These are phyloP conservation scores for Tethya wilhelma DNA, from an alignment of 37 sponge, comb jelly and placozoan species.

Conservation along the genomic window DNA sequence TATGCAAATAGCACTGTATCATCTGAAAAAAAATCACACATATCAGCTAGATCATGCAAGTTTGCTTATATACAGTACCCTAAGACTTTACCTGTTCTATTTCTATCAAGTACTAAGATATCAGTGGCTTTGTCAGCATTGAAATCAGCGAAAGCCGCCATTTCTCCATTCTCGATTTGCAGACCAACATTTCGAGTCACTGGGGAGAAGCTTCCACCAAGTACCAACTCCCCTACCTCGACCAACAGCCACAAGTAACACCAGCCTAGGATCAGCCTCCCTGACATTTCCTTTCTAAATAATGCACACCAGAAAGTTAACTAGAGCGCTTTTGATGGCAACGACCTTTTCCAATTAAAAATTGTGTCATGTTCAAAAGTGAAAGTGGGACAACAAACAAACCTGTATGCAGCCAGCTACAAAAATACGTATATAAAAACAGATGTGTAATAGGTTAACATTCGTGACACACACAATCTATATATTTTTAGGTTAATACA, in stretches of 20 bases:
- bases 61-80: neutral
- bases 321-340: no score
- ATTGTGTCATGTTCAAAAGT: no score
- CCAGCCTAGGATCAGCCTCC: no score
- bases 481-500: no score
- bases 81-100: constrained; percentile 1
- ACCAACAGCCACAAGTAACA: neutral
- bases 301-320: no score
- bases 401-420: no score
- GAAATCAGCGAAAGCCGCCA: constrained; percentile 41
- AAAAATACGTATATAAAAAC: no score
- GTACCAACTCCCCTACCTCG: neutral
- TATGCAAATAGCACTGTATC: neutral
- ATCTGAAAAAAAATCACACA: neutral
- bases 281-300: no score
- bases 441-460: no score
- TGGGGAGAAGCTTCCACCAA: constrained; percentile 12
- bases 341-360: no score
- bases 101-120: constrained; percentile 30
- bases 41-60: neutral
- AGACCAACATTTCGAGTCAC: constrained; percentile 28
- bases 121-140: constrained; percentile 55
- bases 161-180: neutral
- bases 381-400: no score
- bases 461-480: no score